A percentile compares a stretch with the other conserved stretches of the same genome.
phyloP scores from a whole-genome alignment of 2,113 vertebrate genomes.

The Cnemophilus loriae region DNA sequence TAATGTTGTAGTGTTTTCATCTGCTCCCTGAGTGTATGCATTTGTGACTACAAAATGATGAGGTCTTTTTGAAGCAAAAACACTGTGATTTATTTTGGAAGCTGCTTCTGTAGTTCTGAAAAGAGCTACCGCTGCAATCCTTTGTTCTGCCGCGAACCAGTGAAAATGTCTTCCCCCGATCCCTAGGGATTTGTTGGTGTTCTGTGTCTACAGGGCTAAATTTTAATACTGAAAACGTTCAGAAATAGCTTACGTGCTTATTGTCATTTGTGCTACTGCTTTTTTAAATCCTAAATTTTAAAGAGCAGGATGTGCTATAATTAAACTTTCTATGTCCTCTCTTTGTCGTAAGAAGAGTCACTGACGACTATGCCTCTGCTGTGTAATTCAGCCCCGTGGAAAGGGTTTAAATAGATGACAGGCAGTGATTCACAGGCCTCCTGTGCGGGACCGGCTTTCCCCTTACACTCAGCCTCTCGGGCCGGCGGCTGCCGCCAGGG shows the following conservation, averaged over 20 bases:
- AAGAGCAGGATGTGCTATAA: not conserved
- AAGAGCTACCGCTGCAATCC: not conserved
- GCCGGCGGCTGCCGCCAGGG: not conserved
- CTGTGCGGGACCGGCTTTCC: fast-evolving
- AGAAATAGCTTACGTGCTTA: not conserved
- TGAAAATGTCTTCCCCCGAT: not conserved
- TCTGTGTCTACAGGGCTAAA: not conserved
- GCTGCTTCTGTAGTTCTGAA: not conserved
- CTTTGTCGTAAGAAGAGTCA: not conserved
- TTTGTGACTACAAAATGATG: not conserved
- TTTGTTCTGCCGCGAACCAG: not conserved
- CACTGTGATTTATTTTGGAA: not conserved
- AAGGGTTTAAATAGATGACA: fast-evolving
- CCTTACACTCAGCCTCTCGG: fast-evolving
- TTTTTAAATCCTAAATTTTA: not conserved
- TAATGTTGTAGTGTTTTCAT: not conserved
- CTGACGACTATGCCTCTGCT: not conserved
- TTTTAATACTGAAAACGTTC: not conserved
- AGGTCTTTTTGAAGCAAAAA: not conserved
- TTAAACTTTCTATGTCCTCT: not conserved
- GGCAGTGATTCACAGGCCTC: fast-evolving
- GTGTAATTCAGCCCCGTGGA: not conserved
- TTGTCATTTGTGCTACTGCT: not conserved
- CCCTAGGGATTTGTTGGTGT: not conserved
- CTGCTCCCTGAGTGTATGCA: not conserved